These are phyloP conservation scores for Caenorhabditis zanzibari DNA, from an alignment of 2,888 invertebrate species.

Conservation along the genomic window DNA sequence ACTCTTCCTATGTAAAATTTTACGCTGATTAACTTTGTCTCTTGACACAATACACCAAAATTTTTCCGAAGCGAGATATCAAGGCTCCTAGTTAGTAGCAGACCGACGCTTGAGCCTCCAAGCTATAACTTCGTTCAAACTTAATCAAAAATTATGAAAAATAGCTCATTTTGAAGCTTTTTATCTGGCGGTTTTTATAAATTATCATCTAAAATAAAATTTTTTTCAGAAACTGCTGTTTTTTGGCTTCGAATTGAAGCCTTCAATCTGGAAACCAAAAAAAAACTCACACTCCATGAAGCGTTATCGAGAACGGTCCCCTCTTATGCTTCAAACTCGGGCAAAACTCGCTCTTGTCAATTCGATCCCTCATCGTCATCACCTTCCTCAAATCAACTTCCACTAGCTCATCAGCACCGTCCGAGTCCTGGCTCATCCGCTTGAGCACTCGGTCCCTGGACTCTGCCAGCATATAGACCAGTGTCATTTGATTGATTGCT, in stretches of 20 bases:
- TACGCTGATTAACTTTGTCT: too few relatives aligned
- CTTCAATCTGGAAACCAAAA: background rate
- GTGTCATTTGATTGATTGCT: constrained; percentile 53
- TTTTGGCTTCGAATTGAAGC: too few relatives aligned
- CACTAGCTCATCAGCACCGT: constrained; percentile 50
- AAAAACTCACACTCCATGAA: constrained; percentile 75
- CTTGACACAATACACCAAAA: too few relatives aligned
- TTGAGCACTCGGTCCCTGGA: constrained; percentile 19
- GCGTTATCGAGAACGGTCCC: constrained; percentile 78
- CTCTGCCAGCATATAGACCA: constrained; percentile 56
- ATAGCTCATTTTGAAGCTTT: background rate
- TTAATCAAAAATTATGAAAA: background rate
- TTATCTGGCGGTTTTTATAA: background rate
- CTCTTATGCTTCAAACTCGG: constrained; percentile 66
- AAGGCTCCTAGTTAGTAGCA: too few relatives aligned
- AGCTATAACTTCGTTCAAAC: background rate
- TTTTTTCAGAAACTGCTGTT: too few relatives aligned
- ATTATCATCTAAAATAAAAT: background rate
- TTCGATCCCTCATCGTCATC: constrained; percentile 63
- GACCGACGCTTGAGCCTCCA: too few relatives aligned
- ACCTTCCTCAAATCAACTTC: constrained; percentile 75
- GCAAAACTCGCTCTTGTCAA: constrained; percentile 72
- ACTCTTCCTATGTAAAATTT: too few relatives aligned
- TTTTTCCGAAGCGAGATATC: too few relatives aligned
- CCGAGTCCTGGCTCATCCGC: constrained; percentile 3